phyloP scores from a whole-genome alignment of 1,140 invertebrate genomes.

The Pararge aegeria region DNA sequence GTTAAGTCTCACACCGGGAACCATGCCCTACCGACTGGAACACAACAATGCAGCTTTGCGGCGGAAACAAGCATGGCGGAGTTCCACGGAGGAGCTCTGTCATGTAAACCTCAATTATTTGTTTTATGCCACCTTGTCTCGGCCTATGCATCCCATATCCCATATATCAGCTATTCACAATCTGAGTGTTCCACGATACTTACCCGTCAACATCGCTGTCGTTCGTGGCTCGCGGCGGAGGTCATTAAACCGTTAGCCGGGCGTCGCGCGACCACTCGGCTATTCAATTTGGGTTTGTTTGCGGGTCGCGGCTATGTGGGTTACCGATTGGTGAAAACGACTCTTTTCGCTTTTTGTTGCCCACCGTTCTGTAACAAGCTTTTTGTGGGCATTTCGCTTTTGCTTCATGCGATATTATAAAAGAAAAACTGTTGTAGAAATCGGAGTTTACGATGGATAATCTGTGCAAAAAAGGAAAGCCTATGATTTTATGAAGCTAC shows the following conservation, averaged over 20 bases:
- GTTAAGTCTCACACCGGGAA: too few species aligned
- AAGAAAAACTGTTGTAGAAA: background rate
- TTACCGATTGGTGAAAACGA: conserved; percentile 31
- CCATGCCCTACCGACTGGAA: too few species aligned
- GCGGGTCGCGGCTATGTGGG: conserved; percentile 31
- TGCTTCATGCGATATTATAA: background rate
- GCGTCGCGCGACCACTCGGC: background rate
- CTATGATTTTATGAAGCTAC: background rate
- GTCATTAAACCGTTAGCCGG: conserved; percentile 33
- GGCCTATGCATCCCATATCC: too few species aligned
- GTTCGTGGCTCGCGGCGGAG: conserved; percentile 16
- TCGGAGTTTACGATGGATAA: background rate
- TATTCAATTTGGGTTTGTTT: conserved; percentile 18
- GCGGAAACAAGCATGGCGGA: too few species aligned
- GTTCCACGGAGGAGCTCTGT: too few species aligned
- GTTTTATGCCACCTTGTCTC: too few species aligned
- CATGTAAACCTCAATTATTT: too few species aligned
- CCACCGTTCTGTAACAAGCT: background rate
- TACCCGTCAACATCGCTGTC: conserved; percentile 7
- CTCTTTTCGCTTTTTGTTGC: conserved; percentile 20
- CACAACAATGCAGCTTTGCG: too few species aligned
- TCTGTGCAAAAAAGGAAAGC: background rate
- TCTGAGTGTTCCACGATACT: too few species aligned
- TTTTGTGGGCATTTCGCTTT: conserved; percentile 7
- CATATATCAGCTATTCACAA: too few species aligned